Evolutionary conservation across 2,888 invertebrate species (phyloP), one percentile per base, ranked within the genome.

Genomic region (Lepidonotus clava): DNA sequence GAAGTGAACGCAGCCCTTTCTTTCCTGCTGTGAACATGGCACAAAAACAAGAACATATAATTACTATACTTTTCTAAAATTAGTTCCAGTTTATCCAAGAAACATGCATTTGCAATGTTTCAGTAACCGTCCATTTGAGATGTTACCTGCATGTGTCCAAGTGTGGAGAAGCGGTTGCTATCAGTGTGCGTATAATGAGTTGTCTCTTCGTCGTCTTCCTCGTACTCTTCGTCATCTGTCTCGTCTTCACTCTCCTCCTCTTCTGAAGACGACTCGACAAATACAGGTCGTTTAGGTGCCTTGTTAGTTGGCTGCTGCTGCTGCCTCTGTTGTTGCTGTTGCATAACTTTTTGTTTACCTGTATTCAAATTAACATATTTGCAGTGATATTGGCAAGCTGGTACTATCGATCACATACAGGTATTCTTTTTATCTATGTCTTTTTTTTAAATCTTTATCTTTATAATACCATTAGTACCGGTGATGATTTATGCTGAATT

Each of bases 271-370:
- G 71, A 24, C 38, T 1, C 38, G 18, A 76, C 18, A 36, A 11
- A 66, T 21, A 46, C 24, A 18, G 24, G 51, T 6, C 34, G 46
- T 32, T 40, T 28, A n/a, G 38, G n/a, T 40, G 53, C 21, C 53
- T 34, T 32, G 51, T 34, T 46, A 11, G 28, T 32, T 61, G 61
- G 1, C 24, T 61, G 61, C 28, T 18, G 24, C 61, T 51, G 53
- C 21, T 83, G 46, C 8, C 21, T 36, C 18, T 32, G 76, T 28
- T 76, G 32, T 21, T 76, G 46, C 8, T 46, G 46, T 18, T 46
- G 46, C 18, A 46, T 46, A 8, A 46, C 38, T n/a, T 53, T 83
- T 56, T 32, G 28, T 41, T 56, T 83, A 11, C 83, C 83, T 83
- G 36, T 6, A 56, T 4, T 5, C 24, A 46, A 46, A 11, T 46